A percentile compares a stretch with the other conserved stretches of the same genome.
Evolutionary conservation across 2,888 invertebrate genomes (phyloP).

Genomic region (Ophioninae sp.): DNA sequence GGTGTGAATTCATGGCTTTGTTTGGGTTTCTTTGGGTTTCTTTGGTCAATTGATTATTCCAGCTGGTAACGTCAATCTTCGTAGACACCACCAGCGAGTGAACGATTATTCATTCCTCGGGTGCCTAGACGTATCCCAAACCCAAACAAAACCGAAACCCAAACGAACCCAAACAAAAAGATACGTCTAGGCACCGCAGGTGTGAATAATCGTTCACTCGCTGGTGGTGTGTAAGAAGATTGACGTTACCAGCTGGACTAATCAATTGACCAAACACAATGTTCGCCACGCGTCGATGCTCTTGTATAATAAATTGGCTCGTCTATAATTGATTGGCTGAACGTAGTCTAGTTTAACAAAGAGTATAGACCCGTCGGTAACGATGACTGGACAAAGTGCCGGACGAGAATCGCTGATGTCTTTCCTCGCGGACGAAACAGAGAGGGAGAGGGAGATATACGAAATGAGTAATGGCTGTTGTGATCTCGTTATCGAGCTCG

Average conservation of each 20-base stretch:
- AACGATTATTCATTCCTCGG: no score
- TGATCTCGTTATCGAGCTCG: constrained; percentile 38
- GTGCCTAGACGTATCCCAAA: no score
- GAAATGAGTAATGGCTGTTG: constrained; percentile 41
- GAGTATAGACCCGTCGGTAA: constrained; percentile 24
- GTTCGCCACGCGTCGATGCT: not conserved
- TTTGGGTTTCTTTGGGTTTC: no score
- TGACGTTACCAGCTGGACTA: not conserved
- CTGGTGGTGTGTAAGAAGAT: no score
- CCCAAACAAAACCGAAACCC: no score
- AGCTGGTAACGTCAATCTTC: not conserved
- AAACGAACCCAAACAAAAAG: no score
- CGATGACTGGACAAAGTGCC: constrained; percentile 35
- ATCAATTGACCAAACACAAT: constrained; percentile 21
- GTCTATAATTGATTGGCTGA: no score
- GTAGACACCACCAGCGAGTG: no score
- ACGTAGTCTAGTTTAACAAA: constrained; percentile 33
- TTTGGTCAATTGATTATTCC: constrained; percentile 16
- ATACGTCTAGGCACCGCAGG: no score
- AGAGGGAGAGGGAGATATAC: no score
- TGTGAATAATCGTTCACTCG: no score
- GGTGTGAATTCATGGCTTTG: no score
- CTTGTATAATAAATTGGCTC: constrained; percentile 12
- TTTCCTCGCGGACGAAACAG: not conserved
- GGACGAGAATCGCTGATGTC: not conserved